Base-by-base conservation (phyloP, 2,888 invertebrate genomes). In the Tetheella fluctuosa region DNA sequence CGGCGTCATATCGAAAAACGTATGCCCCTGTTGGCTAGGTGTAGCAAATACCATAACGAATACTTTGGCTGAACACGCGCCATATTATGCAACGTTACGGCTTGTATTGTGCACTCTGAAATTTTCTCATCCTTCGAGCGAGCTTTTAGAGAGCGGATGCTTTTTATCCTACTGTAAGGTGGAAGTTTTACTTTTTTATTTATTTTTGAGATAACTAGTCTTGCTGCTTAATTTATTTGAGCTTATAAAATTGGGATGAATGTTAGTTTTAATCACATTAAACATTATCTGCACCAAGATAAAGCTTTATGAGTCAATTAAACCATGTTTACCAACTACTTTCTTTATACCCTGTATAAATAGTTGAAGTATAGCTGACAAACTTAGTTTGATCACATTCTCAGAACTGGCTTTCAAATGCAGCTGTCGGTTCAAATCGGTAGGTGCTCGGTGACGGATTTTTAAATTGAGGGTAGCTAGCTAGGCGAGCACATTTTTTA, bases 11-110 rank as follows among this genome's bases (percentile, higher is more conserved):
- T 91, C 83, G 87, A 85, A 89, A 87, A 91, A 90, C 91, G 88
- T 92, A 92, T 91, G 92, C 90, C 87, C 87, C 85, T 82, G 89
- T 90, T 91, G 89, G 90, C 90, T 90, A 89, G 90, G 90, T 91
- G 91, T 89, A 91, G 88, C 91, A 90, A 92, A 93, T 91, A 89
- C 91, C 91, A 90, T 91, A 91, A 91, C 91, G 92, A 92, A 92
- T 91, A 92, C 88, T 93, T 93, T 91, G 88, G 90, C 87, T 88
- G 90, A 90, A 89, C 87, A 87, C 89, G 87, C 86, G 88, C 84
- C 86, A 86, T 91, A 90, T 92, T 92, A 92, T 91, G 91, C 91
- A 92, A 92, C 85, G 83, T 86, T 90, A 89, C 86, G 77, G 81
- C 85, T 85, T 87, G 86, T 88, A 88, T 88, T 88, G 85, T 88